Evolutionary conservation across 2,888 invertebrate species (phyloP).

Genomic region (Stegophylla sp.): DNA sequence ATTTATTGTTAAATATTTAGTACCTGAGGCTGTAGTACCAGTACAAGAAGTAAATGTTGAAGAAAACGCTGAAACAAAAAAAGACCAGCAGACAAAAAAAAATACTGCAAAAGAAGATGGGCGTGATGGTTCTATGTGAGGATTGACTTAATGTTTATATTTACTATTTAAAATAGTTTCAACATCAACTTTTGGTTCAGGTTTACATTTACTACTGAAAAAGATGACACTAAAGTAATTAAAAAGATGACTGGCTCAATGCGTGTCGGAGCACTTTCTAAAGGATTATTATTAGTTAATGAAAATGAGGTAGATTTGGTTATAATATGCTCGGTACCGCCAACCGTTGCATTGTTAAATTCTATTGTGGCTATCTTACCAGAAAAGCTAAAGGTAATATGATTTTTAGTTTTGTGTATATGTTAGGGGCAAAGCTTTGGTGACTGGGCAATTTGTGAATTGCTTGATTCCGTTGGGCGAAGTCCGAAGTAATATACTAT

Average conservation of each 20-base stretch:
- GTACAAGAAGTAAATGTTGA: constrained; percentile 43
- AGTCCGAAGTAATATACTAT: no score
- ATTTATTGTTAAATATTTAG: background rate
- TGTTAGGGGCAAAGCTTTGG: no score
- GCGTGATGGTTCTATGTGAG: constrained; percentile 80
- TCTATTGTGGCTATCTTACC: constrained; percentile 86
- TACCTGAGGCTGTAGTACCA: constrained; percentile 58
- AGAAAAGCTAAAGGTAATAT: constrained; percentile 73
- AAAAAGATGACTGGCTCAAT: constrained; percentile 93
- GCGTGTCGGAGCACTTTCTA: constrained; percentile 91
- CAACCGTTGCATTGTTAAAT: constrained; percentile 85
- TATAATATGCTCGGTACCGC: constrained; percentile 92
- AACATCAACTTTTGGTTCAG: constrained; percentile 63
- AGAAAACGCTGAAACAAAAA: constrained; percentile 53
- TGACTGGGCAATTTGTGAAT: no score
- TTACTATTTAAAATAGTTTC: no score
- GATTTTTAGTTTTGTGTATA: background rate
- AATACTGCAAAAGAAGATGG: constrained; percentile 73
- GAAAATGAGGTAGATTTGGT: constrained; percentile 91
- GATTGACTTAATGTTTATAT: constrained; percentile 62
- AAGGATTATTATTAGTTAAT: constrained; percentile 86
- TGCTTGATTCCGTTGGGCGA: no score
- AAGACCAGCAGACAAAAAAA: constrained; percentile 62
- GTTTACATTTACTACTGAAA: constrained; percentile 75
- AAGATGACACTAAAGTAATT: constrained; percentile 66